Percentiles rank a stretch among this genome's conserved stretches.
These are phyloP conservation scores for Sciurus niger DNA, from an alignment of 2,113 vertebrate species.

Conservation along the genomic window DNA sequence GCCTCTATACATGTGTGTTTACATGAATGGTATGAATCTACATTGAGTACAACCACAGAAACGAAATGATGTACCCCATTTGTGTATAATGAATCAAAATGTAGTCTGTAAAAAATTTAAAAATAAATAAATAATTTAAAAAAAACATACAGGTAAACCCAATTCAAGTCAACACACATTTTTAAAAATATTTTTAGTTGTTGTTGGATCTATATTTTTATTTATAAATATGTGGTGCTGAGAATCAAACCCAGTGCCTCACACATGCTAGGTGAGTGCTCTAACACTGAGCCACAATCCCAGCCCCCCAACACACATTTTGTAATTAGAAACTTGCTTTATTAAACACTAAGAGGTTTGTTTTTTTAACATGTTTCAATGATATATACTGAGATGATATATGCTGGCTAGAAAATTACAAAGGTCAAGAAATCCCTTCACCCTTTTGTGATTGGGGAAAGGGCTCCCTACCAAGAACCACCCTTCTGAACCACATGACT, in stretches of 20 bases:
- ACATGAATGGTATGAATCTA: too few relatives aligned
- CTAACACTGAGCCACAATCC: too few relatives aligned
- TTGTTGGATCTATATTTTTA: too few relatives aligned
- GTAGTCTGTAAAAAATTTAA: too few relatives aligned
- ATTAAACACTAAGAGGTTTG: conserved; percentile 14
- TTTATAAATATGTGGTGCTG: too few relatives aligned
- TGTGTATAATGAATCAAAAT: too few relatives aligned
- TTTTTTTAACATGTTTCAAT: not conserved
- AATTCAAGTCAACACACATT: conserved; percentile 54
- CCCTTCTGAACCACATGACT: not conserved
- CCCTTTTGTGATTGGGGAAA: not conserved
- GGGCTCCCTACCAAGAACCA: not conserved
- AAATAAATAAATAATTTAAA: too few relatives aligned
- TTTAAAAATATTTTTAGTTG: not conserved
- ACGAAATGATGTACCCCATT: too few relatives aligned
- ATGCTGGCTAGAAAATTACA: not conserved
- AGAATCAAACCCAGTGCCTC: too few relatives aligned
- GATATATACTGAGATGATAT: not conserved
- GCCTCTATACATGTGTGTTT: too few relatives aligned
- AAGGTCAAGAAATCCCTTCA: not conserved
- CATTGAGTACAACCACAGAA: too few relatives aligned
- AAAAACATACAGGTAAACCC: conserved; percentile 31
- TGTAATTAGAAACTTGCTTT: conserved; percentile 46
- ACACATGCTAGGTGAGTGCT: too few relatives aligned
- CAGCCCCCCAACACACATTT: conserved; percentile 8